Evolutionary conservation across 2,888 invertebrate genomes (phyloP), one percentile per base, ranked within the genome.

Genomic region (Napeogenes inachia): DNA sequence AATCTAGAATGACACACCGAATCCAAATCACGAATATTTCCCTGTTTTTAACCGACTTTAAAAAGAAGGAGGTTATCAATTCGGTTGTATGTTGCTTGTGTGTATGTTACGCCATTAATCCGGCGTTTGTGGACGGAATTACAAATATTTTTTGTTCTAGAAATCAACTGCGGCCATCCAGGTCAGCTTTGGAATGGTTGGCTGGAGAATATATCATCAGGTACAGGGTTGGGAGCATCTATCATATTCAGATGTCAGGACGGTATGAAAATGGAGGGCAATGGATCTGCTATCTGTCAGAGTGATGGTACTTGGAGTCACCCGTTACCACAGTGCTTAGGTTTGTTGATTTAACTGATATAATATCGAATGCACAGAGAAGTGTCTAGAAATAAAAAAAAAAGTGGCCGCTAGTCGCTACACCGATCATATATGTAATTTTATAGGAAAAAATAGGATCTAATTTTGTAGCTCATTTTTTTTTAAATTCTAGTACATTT

Each of bases 121-220:
- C 21, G 21, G 21, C 21, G 21, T 21, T 21, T 21, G 21, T 21
- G 21, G 21, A 21, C 21, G 21, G 21, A 21, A 21, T 21, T 21
- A 21, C 21, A 21, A 21, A 21, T 21, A 21, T 21, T 1, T 21
- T 21, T 21, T 21, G 0, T 74, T 73, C 32, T 91, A 97, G 99
- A 99, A 92, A 98, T 99, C 76, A 97, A 99, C 89, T 99, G 99
- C 86, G 98, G 98, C 0, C 94, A 96, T 74, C 98, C 99, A 0
- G 98, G 98, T 2, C 93, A 95, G 56, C 93, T 99, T 8, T 97
- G 96, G 93, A 99, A 99, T 79, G 99, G 99, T 4, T 99, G 98
- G 96, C 92, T 95, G 74, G 97, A 97, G 86, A 97, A 97, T 79
- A 95, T 96, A 64, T 96, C 97, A 71, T 93, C 93, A 45, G 97